Conservation (phyloP, 2,888 invertebrate species). For the Aleiodes alternator region DNA sequence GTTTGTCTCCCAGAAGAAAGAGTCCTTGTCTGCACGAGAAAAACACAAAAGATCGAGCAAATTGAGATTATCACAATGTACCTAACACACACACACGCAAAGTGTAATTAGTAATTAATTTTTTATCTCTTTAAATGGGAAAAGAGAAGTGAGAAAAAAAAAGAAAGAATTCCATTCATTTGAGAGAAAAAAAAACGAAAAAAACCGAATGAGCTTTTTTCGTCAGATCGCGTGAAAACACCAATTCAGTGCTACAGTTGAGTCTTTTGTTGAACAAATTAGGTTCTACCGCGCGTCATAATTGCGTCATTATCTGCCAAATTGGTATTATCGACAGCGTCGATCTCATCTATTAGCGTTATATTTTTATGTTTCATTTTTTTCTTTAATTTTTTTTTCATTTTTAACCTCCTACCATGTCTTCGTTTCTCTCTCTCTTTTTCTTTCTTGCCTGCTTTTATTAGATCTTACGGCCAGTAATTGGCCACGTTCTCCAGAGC, state of each 20-base stretch:
- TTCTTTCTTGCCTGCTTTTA: slow-evolving; percentile 17
- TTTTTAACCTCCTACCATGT: not conserved
- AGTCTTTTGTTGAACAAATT: slow-evolving; percentile 44
- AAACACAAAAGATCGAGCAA: not conserved
- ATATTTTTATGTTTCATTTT: slow-evolving; percentile 34
- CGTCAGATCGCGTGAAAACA: slow-evolving; percentile 28
- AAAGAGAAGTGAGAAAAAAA: not conserved
- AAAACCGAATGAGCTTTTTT: not conserved
- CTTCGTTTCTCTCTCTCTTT: slow-evolving; percentile 26
- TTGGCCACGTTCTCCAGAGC: slow-evolving; percentile 36
- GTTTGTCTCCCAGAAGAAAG: not conserved
- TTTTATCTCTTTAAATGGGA: not conserved
- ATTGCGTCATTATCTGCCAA: slow-evolving; percentile 44
- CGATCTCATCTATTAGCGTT: slow-evolving; percentile 34
- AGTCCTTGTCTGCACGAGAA: not conserved
- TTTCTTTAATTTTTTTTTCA: slow-evolving; percentile 25
- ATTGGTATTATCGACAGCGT: slow-evolving; percentile 41
- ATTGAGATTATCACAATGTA: slow-evolving; percentile 13
- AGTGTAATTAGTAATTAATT: slow-evolving; percentile 23
- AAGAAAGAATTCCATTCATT: slow-evolving; percentile 11
- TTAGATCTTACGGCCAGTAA: slow-evolving; percentile 37
- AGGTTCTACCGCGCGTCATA: slow-evolving; percentile 35
- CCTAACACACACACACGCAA: not conserved
- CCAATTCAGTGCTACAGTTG: not conserved
- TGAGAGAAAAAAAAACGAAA: not conserved